A percentile compares a stretch with the other conserved stretches of the same genome.
Conservation (phyloP, 1,140 invertebrate genomes). For the Plectus sambesii region DNA sequence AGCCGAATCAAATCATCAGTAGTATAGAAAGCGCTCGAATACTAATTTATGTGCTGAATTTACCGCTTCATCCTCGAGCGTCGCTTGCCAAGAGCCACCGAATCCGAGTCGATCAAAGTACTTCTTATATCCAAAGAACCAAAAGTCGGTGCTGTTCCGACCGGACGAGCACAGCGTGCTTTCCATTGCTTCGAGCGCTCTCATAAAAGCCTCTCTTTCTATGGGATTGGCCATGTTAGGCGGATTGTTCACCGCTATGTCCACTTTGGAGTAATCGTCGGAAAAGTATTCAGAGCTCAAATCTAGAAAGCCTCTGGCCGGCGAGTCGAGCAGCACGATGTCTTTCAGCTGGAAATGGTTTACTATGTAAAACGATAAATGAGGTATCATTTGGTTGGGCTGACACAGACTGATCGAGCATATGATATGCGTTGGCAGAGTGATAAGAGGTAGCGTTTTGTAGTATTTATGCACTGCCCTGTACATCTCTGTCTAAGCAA, state of each 20-base stretch:
- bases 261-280: constrained; percentile 25
- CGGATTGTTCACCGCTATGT: constrained; percentile 31
- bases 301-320: constrained; percentile 25
- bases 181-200: constrained; percentile 26
- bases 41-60: too few species aligned
- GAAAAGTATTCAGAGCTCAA: constrained; percentile 20
- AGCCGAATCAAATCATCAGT: too few species aligned
- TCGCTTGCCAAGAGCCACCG: constrained; percentile 15
- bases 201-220: constrained; percentile 23
- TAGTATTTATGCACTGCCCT: too few species aligned
- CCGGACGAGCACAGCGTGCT: constrained; percentile 25
- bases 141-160: constrained; percentile 32
- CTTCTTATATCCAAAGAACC: constrained; percentile 32
- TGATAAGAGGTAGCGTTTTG: too few species aligned
- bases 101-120: constrained; percentile 31
- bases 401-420: too few species aligned
- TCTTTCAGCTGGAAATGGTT: constrained; percentile 28
- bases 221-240: constrained; percentile 28
- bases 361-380: too few species aligned
- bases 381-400: too few species aligned
- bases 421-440: too few species aligned
- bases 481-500: too few species aligned
- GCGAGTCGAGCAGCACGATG: constrained; percentile 26
- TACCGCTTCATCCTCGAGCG: constrained; percentile 28
- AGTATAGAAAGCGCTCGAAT: too few species aligned